These are phyloP conservation scores for Heterotis niloticus DNA, from an alignment of 2,113 vertebrate genomes.

Conservation along the genomic window DNA sequence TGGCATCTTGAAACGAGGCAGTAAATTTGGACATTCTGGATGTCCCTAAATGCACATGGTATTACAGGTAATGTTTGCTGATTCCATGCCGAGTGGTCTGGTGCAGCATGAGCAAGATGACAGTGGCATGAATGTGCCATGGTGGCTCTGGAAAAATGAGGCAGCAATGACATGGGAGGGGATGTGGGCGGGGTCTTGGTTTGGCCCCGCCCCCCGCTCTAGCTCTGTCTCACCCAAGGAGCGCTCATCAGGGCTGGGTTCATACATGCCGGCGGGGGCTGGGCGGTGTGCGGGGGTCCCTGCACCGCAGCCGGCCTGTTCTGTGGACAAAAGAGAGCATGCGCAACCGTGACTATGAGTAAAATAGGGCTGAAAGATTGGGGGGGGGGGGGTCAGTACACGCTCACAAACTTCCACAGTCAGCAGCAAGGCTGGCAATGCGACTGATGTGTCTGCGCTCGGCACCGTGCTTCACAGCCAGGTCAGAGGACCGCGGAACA, in stretches of 20 bases:
- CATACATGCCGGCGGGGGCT: slow-evolving; percentile 56
- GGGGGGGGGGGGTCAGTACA: not conserved
- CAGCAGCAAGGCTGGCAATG: too few species aligned
- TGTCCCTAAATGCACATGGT: too few species aligned
- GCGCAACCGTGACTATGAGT: slow-evolving; percentile 30
- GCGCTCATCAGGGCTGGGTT: slow-evolving; percentile 66
- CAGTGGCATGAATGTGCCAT: slow-evolving; percentile 28
- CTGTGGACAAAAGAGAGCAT: slow-evolving; percentile 60
- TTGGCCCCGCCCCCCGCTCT: not conserved
- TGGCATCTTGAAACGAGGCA: too few species aligned
- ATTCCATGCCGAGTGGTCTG: not conserved
- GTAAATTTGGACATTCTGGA: too few species aligned
- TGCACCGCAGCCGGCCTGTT: slow-evolving; percentile 67
- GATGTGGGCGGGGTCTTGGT: not conserved
- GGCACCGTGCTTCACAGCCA: too few species aligned
- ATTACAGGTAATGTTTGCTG: too few species aligned
- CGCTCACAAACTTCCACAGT: not conserved
- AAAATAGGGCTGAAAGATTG: not conserved
- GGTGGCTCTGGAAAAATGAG: slow-evolving; percentile 62
- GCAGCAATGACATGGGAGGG: slow-evolving; percentile 19
- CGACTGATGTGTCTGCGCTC: too few species aligned
- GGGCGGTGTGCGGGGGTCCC: slow-evolving; percentile 56
- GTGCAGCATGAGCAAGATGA: not conserved
- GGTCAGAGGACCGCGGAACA: too few species aligned
- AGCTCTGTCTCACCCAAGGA: slow-evolving; percentile 64